A percentile compares a stretch with the other conserved stretches of the same genome.
phyloP scores from a whole-genome alignment of 1,140 invertebrate species.

The Cotesia glomerata region DNA sequence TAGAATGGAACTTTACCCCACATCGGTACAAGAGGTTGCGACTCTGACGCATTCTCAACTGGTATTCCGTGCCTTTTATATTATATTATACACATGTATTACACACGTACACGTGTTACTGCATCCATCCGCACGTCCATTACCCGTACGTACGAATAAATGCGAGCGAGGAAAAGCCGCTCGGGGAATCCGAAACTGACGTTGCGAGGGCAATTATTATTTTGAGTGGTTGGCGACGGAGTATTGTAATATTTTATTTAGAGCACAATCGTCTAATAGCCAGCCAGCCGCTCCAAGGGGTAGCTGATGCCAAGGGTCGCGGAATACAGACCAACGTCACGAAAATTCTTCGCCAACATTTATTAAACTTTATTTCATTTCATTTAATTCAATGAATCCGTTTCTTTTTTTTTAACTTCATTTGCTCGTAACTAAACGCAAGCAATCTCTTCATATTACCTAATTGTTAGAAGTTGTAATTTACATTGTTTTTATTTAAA shows the following conservation, averaged over 20 bases:
- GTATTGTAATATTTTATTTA: slow-evolving; percentile 29
- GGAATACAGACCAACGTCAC: neutral
- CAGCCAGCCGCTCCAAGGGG: slow-evolving; percentile 8
- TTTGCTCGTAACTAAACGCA: too few species aligned
- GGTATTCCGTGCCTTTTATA: neutral
- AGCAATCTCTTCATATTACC: too few species aligned
- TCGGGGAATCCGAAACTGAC: neutral
- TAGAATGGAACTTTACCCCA: neutral
- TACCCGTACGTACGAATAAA: neutral
- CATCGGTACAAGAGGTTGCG: neutral
- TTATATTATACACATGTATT: too few species aligned
- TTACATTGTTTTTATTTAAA: too few species aligned
- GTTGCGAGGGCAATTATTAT: slow-evolving; percentile 29
- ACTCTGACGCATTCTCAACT: slow-evolving; percentile 10
- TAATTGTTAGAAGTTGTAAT: too few species aligned
- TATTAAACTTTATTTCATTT: neutral
- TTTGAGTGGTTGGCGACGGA: slow-evolving; percentile 29
- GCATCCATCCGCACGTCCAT: too few species aligned
- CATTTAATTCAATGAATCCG: neutral
- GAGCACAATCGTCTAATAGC: slow-evolving; percentile 32
- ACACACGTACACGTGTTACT: neutral
- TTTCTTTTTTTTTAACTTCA: too few species aligned
- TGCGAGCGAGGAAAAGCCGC: neutral
- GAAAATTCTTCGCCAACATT: slow-evolving; percentile 7
- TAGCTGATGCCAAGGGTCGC: neutral